These are phyloP conservation scores for Epinephelus malabaricus DNA, from an alignment of 2,797 vertebrate genomes.

Conservation along the genomic window DNA sequence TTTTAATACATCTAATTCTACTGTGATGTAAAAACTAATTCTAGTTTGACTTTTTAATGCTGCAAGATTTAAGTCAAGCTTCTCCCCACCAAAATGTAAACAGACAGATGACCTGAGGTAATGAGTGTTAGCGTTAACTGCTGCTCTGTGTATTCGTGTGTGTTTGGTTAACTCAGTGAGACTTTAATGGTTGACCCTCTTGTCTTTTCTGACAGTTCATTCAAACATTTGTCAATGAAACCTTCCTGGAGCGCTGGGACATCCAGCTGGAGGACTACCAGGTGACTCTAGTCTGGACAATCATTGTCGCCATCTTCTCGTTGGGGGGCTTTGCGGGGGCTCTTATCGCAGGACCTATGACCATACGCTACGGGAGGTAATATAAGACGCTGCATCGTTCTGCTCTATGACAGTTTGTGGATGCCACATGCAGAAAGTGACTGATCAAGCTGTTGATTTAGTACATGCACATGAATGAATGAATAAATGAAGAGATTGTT, in stretches of 20 bases:
- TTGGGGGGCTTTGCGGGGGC: constrained; percentile 90
- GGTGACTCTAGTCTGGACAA: constrained; percentile 91
- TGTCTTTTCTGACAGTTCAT: constrained; percentile 84
- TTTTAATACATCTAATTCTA: constrained; percentile 14
- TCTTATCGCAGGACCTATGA: constrained; percentile 91
- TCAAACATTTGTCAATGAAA: constrained; percentile 91
- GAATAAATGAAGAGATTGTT: neutral
- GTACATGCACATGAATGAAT: too few species aligned
- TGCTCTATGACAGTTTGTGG: neutral
- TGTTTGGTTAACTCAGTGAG: constrained; percentile 22
- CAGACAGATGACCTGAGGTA: neutral
- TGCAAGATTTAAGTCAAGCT: too few species aligned
- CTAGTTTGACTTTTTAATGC: too few species aligned
- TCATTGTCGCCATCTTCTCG: constrained; percentile 91
- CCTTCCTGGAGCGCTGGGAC: constrained; percentile 87
- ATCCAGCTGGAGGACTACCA: constrained; percentile 80
- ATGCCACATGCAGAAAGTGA: too few species aligned
- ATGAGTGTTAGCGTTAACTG: constrained; percentile 31
- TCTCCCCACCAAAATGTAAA: too few species aligned
- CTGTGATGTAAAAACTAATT: neutral
- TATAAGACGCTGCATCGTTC: neutral
- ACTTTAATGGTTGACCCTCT: constrained; percentile 23
- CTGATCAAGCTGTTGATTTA: too few species aligned
- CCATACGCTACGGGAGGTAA: constrained; percentile 92
- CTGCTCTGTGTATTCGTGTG: neutral